Base-by-base conservation (phyloP, 2,888 invertebrate genomes). In the Watsonalla binaria region DNA sequence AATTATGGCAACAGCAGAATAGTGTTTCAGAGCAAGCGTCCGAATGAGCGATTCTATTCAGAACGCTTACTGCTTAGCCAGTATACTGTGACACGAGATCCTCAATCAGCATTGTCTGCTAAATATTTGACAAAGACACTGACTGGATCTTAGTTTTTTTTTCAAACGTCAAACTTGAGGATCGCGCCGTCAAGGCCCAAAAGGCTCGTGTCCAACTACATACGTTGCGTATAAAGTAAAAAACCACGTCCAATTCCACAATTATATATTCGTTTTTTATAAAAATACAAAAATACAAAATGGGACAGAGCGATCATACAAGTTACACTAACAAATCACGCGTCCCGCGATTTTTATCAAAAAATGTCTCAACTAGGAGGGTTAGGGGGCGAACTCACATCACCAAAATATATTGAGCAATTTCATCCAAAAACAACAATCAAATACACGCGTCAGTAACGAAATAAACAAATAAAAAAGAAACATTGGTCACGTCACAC, bases 281-380 rank as follows among this genome's bases (percentile, higher is more conserved):
- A 90, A 90, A 90, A 90, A 90, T 90, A 90, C 87, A 90, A 90
- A 90, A 90, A 89, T 90, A 90, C 90, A 90, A 90, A 90, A 90
- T 84, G 90, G 90, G 89, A 90, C 88, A 88, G 86, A 85, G 89
- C 87, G 81, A 86, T 80, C 82, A 82, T 62, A 78, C 82, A 74
- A 66, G 71, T 77, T 72, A 74, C 63, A 47, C 54, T 48, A 39
- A 39, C 59, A 70, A 68, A 72, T 78, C 85, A 84, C 83, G 78
- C 84, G 79, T 79, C 82, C 83, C 81, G 78, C 78, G 82, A 74
- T 74, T 75, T 68, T 70, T 65, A 63, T 69, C 65, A 42, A 42
- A 39, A 49, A 13, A 37, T 49, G 37, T 74, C 70, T 76, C 77
- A 78, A 72, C 80, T 78, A 81, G 76, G 78, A 78, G 80, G 81